Base-by-base conservation (phyloP, 2,888 invertebrate genomes). In the Epinotia brunnichana region DNA sequence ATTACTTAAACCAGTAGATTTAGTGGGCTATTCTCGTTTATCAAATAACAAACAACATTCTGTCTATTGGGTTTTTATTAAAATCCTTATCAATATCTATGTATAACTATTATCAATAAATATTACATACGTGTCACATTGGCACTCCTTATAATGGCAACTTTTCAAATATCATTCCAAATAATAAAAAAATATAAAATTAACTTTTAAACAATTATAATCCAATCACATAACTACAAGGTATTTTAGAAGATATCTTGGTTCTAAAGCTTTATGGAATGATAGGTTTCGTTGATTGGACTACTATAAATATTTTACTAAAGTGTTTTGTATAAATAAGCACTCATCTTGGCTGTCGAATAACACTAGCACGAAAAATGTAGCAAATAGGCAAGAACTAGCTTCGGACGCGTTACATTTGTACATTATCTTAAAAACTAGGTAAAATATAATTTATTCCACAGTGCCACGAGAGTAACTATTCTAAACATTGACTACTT, bases 61-160 rank as follows among this genome's bases (percentile, higher is more conserved):
- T 84, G 81, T 83, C 85, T 88, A 87, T 90, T 80, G 81, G 84
- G 84, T 88, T 90, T 73, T 90, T 90, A 89, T 89, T 90, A 88
- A 88, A 91, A 88, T 87, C 84, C 84, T 90, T 90, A 88, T 88
- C 85, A 88, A 86, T 87, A 86, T 84, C 80, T 88, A 90, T 88
- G 82, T 89, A 88, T 89, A 86, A 85, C 86, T 83, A 87, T 83
- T 82, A 83, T 87, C 87, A 87, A 87, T 85, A 86, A 81, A 88
- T 85, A 89, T 87, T 85, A 89, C 86, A 87, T 86, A 82, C 81
- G 81, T 83, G 78, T 77, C 78, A 84, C 87, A 87, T 90, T 90
- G 91, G 90, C 91, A 91, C 90, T 86, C 84, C 79, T 82, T 84
- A 76, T 76, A 78, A 85, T 86, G 86, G 86, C 87, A 84, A 83